Base-by-base conservation (phyloP, 2,113 vertebrate genomes). In the Corythoichthys intestinalis region DNA sequence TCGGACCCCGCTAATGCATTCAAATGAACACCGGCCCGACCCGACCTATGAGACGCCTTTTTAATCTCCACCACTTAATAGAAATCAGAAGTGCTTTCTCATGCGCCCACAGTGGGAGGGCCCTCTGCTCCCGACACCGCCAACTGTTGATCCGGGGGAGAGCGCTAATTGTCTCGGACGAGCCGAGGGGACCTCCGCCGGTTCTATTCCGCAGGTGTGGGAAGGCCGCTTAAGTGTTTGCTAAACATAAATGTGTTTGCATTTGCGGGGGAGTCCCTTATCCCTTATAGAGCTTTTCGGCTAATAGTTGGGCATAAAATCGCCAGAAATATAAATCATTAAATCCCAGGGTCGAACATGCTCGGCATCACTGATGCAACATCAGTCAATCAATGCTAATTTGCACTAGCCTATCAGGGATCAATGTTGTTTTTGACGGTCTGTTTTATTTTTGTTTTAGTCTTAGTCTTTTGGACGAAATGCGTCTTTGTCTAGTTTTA, bases 31-130 rank as follows among this genome's bases (percentile, higher is more conserved):
- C 80, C 81, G 78, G 79, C 82, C 83, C 41, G 87, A 89, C 83
- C 89, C 87, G 86, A 91, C 86, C 85, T 86, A 77, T 74, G 81
- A 80, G 88, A 88, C 84, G 84, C 78, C 85, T 88, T 88, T 86
- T 88, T 90, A 86, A 91, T 89, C 85, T 84, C 85, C 44, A 78
- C 82, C 82, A 85, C 86, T 89, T 90, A 86, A 89, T 90, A 87
- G 84, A 86, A 90, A 87, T 88, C 86, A 87, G 77, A 88, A 78
- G 77, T 77, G 78, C 81, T 74, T 89, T 83, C 76, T 83, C 81
- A 69, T 78, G 81, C 73, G 70, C 68, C 56, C 56, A 76, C 78
- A 78, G 56, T 66, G 77, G 74, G 80, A 83, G 71, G 64, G 63
- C 72, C 84, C 82, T 75, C 44, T 79, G 80, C 82, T 82, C 83